These are phyloP conservation scores for Silurus meridionalis DNA, from an alignment of 2,113 vertebrate species.

Conservation along the genomic window DNA sequence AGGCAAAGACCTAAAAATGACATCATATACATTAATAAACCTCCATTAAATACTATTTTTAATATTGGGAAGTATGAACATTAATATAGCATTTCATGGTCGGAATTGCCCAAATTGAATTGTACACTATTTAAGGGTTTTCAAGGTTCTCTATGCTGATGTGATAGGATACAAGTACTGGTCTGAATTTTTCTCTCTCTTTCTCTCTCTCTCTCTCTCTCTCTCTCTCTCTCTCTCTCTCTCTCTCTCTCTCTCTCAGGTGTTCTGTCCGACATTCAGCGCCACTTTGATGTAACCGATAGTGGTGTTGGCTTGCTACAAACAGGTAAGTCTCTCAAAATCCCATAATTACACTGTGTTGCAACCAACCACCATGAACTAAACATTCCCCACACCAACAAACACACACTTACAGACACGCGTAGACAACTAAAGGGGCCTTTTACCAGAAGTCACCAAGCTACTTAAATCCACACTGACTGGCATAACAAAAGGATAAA, in stretches of 20 bases:
- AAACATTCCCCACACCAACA: constrained; percentile 16
- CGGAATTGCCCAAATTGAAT: not conserved
- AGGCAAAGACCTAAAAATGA: not conserved
- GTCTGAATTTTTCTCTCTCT: not conserved
- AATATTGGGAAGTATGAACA: not conserved
- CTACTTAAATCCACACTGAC: constrained; percentile 35
- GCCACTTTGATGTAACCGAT: constrained; percentile 83
- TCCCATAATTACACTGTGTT: constrained; percentile 52
- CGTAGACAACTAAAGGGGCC: constrained; percentile 26
- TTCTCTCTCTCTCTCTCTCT: constrained; percentile 10
- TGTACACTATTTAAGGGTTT: not conserved
- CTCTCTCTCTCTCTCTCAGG: constrained; percentile 69
- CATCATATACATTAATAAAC: not conserved
- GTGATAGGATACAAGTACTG: not conserved
- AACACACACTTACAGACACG: constrained; percentile 23
- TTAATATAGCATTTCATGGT: not conserved
- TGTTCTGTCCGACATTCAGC: constrained; percentile 87
- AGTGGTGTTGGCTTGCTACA: constrained; percentile 85
- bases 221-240: constrained; percentile 41
- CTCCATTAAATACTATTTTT: not conserved
- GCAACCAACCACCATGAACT: constrained; percentile 25
- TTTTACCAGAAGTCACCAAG: constrained; percentile 34
- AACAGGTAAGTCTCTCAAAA: constrained; percentile 80
- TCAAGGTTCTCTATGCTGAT: not conserved
- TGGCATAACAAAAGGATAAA: constrained; percentile 48